Evolutionary conservation across 2,113 vertebrate species (phyloP).

Genomic region (Indicator indicator): DNA sequence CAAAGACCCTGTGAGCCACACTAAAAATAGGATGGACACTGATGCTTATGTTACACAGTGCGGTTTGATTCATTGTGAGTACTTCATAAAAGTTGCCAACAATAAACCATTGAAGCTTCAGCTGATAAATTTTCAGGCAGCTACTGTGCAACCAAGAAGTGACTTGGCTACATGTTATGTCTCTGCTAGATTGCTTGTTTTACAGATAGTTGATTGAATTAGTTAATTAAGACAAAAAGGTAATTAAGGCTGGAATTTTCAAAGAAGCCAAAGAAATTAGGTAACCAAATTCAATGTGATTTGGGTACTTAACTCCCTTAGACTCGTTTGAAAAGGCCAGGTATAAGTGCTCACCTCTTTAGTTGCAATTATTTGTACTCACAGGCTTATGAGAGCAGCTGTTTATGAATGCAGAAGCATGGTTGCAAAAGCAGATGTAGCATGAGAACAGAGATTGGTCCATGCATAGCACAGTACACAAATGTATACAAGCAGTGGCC

Average conservation of each 20-base stretch:
- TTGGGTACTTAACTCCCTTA: slow-evolving; percentile 7
- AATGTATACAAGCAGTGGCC: slow-evolving; percentile 10
- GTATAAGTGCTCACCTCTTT: slow-evolving; percentile 29
- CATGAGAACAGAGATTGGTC: slow-evolving; percentile 58
- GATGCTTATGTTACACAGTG: neutral
- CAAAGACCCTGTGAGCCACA: neutral
- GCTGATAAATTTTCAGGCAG: neutral
- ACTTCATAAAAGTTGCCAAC: neutral
- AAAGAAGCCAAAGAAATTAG: slow-evolving; percentile 61
- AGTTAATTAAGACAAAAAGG: slow-evolving; percentile 51
- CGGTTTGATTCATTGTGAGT: neutral
- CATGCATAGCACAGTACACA: neutral
- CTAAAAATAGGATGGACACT: neutral
- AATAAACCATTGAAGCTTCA: neutral
- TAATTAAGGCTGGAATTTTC: slow-evolving; percentile 51
- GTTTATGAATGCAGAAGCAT: slow-evolving; percentile 45
- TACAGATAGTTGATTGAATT: slow-evolving; percentile 38
- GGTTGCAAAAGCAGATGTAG: slow-evolving; percentile 43
- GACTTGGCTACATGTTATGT: neutral
- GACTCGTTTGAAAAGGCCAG: slow-evolving; percentile 56
- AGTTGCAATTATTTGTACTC: slow-evolving; percentile 44
- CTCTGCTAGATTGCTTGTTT: neutral
- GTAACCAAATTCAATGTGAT: slow-evolving; percentile 58
- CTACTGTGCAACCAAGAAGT: neutral
- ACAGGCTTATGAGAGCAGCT: slow-evolving; percentile 26